These are phyloP conservation scores for Scaptodrosophila latifasciaeformis DNA, from an alignment of 2,888 invertebrate genomes.

Conservation along the genomic window DNA sequence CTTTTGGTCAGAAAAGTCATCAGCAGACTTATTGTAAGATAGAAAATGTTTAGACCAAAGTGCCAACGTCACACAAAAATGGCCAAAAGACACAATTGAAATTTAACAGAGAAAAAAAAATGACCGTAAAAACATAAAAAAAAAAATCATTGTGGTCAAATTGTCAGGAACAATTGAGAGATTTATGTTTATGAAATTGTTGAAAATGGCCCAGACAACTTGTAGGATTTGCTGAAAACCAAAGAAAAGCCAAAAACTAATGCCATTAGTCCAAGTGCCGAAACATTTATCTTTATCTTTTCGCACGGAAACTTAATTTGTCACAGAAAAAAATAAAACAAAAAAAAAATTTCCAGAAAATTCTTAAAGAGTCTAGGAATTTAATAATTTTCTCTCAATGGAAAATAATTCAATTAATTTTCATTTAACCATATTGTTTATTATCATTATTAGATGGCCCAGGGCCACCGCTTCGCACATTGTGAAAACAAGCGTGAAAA, in stretches of 20 bases:
- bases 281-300: neutral
- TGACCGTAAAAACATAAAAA: conserved; percentile 20
- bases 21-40: no score
- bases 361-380: no score
- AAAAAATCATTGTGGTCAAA: conserved; percentile 33
- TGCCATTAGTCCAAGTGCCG: conserved; percentile 5
- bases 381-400: no score
- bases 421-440: no score
- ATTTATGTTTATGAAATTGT: conserved; percentile 25
- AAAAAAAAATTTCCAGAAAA: no score
- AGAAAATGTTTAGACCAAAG: no score
- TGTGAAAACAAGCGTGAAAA: no score
- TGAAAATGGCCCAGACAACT: conserved; percentile 12
- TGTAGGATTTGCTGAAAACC: neutral
- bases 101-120: conserved; percentile 30
- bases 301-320: conserved; percentile 3
- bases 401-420: no score
- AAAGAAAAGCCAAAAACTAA: conserved; percentile 26
- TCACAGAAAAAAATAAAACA: no score
- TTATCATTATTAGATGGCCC: no score
- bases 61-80: neutral
- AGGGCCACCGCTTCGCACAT: no score
- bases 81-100: conserved; percentile 35
- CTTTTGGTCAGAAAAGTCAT: no score
- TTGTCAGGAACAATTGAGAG: conserved; percentile 32